Evolutionary conservation across 1,140 invertebrate genomes (phyloP).

Genomic region (Trichonephila inaurata): DNA sequence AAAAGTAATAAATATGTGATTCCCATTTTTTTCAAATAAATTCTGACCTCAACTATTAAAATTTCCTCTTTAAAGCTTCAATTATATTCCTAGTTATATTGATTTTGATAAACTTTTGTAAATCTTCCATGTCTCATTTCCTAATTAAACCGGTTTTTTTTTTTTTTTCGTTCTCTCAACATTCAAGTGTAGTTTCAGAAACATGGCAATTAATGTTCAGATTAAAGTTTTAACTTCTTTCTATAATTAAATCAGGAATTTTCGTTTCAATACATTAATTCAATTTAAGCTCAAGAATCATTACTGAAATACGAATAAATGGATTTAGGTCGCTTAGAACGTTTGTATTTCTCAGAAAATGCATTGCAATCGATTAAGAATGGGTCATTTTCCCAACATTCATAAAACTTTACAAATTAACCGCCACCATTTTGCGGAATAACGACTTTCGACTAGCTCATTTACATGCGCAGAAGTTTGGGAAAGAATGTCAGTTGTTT

Average conservation of each 20-base stretch:
- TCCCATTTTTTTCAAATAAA: too few relatives aligned
- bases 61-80: too few relatives aligned
- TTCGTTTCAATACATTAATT: neutral
- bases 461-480: neutral
- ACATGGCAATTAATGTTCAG: too few relatives aligned
- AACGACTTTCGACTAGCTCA: conserved; percentile 4
- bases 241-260: neutral
- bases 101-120: too few relatives aligned
- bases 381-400: conserved; percentile 4
- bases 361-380: neutral
- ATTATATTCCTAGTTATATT: too few relatives aligned
- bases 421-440: neutral
- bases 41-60: too few relatives aligned
- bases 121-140: too few relatives aligned
- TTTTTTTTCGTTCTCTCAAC: too few relatives aligned
- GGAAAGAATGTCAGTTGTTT: neutral
- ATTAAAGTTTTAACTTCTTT: too few relatives aligned
- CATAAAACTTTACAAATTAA: conserved; percentile 24
- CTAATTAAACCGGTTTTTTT: too few relatives aligned
- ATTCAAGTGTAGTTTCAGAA: too few relatives aligned
- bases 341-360: neutral
- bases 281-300: neutral
- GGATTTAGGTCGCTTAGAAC: neutral
- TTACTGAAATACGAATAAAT: neutral
- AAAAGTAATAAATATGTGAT: too few relatives aligned